Evolutionary conservation across 1,140 invertebrate species (phyloP), one percentile per base, ranked within the genome.

Genomic region (Procambarus clarkii): DNA sequence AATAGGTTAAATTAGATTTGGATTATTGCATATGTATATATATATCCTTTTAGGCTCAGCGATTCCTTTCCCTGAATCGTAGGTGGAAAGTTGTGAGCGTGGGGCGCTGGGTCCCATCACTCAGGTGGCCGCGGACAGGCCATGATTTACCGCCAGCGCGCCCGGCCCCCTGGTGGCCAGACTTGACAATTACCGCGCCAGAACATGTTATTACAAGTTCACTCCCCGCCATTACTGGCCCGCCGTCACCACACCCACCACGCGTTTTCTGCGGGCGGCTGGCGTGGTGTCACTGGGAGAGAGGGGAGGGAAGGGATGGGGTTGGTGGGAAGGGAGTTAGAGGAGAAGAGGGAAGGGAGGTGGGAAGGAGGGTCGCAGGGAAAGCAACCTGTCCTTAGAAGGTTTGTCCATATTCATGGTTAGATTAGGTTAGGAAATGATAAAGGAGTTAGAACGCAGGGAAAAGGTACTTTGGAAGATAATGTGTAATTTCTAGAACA

Each of bases 201-300:
- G 80, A 90, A 90, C 88, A 83, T 90, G 88, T 90, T 80, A 90
- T 90, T 90, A 90, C 80, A n/a, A 24, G 46, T 60, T 46, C 81
- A 83, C 74, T 46, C 48, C 34, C 81, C 80, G 24, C 81, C 81
- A 90, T 84, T 78, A 83, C 71, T 48, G 7, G 45, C 46, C 69
- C 64, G 48, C 50, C 58, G 9, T 45, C 64, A 74, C 45, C 69
- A 50, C 74, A 50, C 13, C 83, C 71, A 69, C 69, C 24, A 74
- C 44, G 18, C 9, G 76, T 48, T 78, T 76, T 34, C 76, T 78
- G 76, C 21, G 78, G 24, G n/a, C 4, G 24, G 48, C 13, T 45
- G 60, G 60, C 2, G 77, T 21, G 15, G 77, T 21, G 21, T 54
- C 50, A 54, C 13, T 54, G 48, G 34, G 13, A 79, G 45, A 46